Conservation (phyloP, 92 coral and sea anemone genomes). For the Scolanthus callimorphus region DNA sequence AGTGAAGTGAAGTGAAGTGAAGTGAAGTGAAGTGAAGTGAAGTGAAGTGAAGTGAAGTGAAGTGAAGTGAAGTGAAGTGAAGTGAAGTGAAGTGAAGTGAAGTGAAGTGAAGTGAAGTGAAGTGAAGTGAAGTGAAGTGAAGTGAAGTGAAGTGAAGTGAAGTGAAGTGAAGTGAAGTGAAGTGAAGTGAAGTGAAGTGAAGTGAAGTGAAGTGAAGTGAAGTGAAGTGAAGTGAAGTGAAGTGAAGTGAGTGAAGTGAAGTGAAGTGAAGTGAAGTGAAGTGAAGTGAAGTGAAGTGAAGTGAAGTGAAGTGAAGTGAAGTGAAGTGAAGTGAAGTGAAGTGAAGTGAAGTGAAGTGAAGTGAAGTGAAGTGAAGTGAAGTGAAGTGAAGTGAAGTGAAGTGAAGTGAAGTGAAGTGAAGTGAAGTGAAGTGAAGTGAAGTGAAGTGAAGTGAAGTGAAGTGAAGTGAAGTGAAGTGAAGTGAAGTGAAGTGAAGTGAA, state of each 20-base stretch:
- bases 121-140: too few relatives aligned
- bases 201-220: too few relatives aligned
- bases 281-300: neutral
- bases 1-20: too few relatives aligned
- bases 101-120: too few relatives aligned
- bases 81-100: too few relatives aligned
- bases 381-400: neutral
- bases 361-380: neutral
- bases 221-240: neutral
- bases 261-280: neutral
- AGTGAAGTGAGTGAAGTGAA: neutral
- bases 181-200: too few relatives aligned
- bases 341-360: neutral
- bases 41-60: too few relatives aligned
- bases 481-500: slow-evolving; percentile 24
- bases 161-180: too few relatives aligned
- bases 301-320: neutral
- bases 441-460: slow-evolving; percentile 33
- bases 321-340: neutral
- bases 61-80: too few relatives aligned
- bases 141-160: too few relatives aligned
- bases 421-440: slow-evolving; percentile 3
- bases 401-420: neutral
- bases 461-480: slow-evolving; percentile 31
- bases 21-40: too few relatives aligned